Base-by-base conservation (phyloP, 2,888 invertebrate genomes). In the Athripsodes cinereus region DNA sequence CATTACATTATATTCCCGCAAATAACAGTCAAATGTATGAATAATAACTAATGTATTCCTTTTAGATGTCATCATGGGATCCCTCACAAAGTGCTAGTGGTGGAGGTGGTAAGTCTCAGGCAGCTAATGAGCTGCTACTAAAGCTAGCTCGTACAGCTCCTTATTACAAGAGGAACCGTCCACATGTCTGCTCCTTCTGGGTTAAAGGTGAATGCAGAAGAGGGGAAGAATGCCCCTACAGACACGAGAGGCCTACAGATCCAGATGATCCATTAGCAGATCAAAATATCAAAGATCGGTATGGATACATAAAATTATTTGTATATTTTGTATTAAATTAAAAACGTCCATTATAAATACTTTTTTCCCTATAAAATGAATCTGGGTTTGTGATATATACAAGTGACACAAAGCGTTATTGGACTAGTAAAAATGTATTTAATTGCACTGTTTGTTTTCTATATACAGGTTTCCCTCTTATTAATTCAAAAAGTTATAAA, bases 171-270 rank as follows among this genome's bases (percentile, higher is more conserved):
- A 79, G 96, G 56, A 96, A 96, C 69, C 80, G 94, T 66, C 95
- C 96, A 0, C 96, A 96, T 74, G 94, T 96, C 53, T 96, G 96
- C 72, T 95, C 95, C 0, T 97, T 96, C 74, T 96, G 95, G 92
- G 96, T 96, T n/a, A 97, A 96, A 78, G 96, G 96, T 1, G 96
- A 96, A 72, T 96, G 96, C 71, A 86, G 93, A 68, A 79, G 96
- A 71, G 96, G 96, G 18, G 96, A 97, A 72, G 96, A 97, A 70
- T 96, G 96, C 72, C 96, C 96, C 0, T 96, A 96, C 71, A 79
- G 96, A 40, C 96, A 96, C 68, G 96, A 97, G 70, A 94, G 94
- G 70, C 96, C 96, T 0, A 94, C 95, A 1, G 96, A 97, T 75
- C 96, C 96, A 18, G 96, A 96, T 75, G 96, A 96, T 78, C 96